Evolutionary conservation across 1,140 invertebrate genomes (phyloP).

Genomic region (Adoxophyes honmai): DNA sequence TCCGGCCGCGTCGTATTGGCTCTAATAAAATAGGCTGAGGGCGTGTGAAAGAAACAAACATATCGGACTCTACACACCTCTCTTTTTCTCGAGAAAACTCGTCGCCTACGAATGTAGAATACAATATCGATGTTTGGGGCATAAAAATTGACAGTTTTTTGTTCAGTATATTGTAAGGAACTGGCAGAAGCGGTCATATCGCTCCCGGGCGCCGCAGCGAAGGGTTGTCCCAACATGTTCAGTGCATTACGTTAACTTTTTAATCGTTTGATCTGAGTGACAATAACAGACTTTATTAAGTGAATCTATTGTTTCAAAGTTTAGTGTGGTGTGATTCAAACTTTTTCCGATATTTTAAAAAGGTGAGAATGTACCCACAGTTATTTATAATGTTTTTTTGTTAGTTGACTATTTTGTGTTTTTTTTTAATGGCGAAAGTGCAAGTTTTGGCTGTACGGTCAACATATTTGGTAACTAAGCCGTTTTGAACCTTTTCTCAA

Average conservation of each 20-base stretch:
- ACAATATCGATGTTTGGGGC: conserved; percentile 72
- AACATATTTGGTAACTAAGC: too few relatives aligned
- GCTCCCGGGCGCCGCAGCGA: conserved; percentile 31
- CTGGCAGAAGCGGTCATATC: conserved; percentile 35
- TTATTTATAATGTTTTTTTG: neutral
- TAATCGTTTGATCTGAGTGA: neutral
- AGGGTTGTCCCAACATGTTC: conserved; percentile 52
- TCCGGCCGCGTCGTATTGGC: conserved; percentile 54
- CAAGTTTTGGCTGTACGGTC: too few relatives aligned
- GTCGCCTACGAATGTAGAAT: conserved; percentile 69
- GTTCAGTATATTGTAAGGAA: conserved; percentile 64
- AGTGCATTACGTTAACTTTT: neutral
- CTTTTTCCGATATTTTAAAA: conserved; percentile 1
- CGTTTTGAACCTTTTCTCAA: too few relatives aligned
- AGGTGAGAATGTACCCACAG: neutral
- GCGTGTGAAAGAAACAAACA: conserved; percentile 47
- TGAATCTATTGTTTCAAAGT: conserved; percentile 10
- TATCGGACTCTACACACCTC: conserved; percentile 36
- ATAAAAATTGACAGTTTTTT: conserved; percentile 77
- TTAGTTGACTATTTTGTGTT: too few relatives aligned
- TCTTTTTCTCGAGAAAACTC: conserved; percentile 53
- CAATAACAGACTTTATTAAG: neutral
- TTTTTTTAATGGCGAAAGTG: too few relatives aligned
- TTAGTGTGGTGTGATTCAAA: conserved; percentile 20
- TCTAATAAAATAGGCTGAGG: conserved; percentile 69